Evolutionary conservation across 2,888 invertebrate genomes (phyloP), one percentile per base, ranked within the genome.

Genomic region (Acanthosoma haemorrhoidale): DNA sequence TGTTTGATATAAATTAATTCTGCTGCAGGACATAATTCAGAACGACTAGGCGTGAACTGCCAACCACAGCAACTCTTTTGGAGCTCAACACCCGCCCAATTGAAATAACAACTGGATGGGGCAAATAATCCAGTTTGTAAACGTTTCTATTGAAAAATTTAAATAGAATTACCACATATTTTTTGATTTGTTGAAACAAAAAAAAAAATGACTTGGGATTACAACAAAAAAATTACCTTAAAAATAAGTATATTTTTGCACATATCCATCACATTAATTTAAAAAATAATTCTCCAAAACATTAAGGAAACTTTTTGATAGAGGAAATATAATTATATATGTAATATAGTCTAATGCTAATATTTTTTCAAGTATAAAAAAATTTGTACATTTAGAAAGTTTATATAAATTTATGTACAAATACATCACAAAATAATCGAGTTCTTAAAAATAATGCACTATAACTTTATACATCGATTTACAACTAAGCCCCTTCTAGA

Each of bases 331-430:
- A 43, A 43, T 21, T n/a, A n/a, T n/a, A n/a, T n/a, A 11, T 18
- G 4, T 3, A 41, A 43, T 18, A 21, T 0, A 43, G 4, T 21
- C 43, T 43, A 43, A 4, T 21, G 1, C 43, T 43, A 43, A 43
- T 43, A 21, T 43, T 43, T 3, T 43, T 21, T 43, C 18, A 21
- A 43, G 11, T 3, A 43, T 43, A 43, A 43, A 43, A 43, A 43
- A 41, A 43, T 43, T 43, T 43, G 43, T 43, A 43, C 43, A 43
- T 13, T 43, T 21, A 8, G 21, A 43, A 43, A 43, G 1, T n/a
- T n/a, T n/a, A n/a, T n/a, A n/a, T n/a, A n/a, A n/a, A n/a, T n/a
- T 43, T 43, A 43, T 43, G 21, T 43, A 43, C 43, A 43, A 43
- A 21, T 21, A 43, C 43, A 43, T 43, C 43, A 43, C 43, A 43